Base-by-base conservation (phyloP, 2,113 vertebrate species). In the Paramisgurnus dabryanus region DNA sequence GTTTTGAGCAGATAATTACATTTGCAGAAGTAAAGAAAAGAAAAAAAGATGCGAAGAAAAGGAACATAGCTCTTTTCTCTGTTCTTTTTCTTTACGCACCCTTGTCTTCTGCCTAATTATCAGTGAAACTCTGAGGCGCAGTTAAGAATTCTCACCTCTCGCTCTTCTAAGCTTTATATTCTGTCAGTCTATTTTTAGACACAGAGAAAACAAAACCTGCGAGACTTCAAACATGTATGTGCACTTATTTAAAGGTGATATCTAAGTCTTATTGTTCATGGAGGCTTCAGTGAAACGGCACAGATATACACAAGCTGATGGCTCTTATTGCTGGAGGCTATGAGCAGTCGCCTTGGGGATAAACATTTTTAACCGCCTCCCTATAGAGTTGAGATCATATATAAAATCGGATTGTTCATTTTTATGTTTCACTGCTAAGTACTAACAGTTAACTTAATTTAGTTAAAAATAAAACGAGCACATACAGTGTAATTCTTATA, bases 1-100 rank as follows among this genome's bases (percentile, higher is more conserved):
- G 27, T 60, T 78, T 57, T 71, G 79, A 67, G 74, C 75, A 15
- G 55, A 17, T 84, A 74, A 81, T 84, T 81, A 67, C 55, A 58
- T 53, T 58, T n/a, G 41, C 53, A 69, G 39, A n/a, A 49, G 55
- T 67, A 43, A 78, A 84, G 67, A 76, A 70, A 55, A 80, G 67
- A 66, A 65, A 34, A 76, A 49, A 40, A 45, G 65, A 18, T 39
- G 41, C 50, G 63, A 50, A 77, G 75, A 77, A 77, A 66, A 66
- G 61, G 34, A 12, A 55, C 47, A 77, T 34, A 77, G 39, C 61
- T 47, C 75, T 66, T 4, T 66, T 66, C 41, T 67, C 53, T 43
- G 53, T 45, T 34, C 57, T 49, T 79, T 68, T 70, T 55, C 76
- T 22, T 79, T 49, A 69, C 64, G 63, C 41, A 41, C 43, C 71